Base-by-base conservation (phyloP, 2,797 vertebrate genomes). In the Chrysocyon brachyurus region DNA sequence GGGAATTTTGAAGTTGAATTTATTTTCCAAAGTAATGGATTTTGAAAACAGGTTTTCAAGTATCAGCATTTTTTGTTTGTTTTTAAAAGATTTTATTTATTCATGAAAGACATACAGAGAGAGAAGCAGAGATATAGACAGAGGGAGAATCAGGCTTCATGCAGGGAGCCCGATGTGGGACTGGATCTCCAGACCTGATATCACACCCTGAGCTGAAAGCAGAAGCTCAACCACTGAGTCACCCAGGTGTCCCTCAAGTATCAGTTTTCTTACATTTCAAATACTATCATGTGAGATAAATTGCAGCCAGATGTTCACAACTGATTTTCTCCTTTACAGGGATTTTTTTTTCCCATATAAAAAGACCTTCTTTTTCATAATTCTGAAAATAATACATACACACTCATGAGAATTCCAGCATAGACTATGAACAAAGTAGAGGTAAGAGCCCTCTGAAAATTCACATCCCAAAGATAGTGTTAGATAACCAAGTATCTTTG, bases 11-110 rank as follows among this genome's bases (percentile, higher is more conserved):
- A 3, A 22, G 73, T 81, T 2, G 78, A 61, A 66, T 88, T 87
- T 46, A 63, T 91, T 79, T 97, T 33, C 46, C 88, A 96, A 88
- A 89, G 22, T 40, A 73, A 68, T 83, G 17, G 33, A 73, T 95
- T 90, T 85, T 85, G 12, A 97, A 96, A 26, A 36, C n/a, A 46
- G 15, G 24, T 78, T 94, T 96, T 90, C 52, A 95, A 86, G 73
- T 63, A 54, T 75, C 24, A 72, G 5, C 40, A 46, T 46, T 7
- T 46, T 46, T 46, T 46, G 40, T 46, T 46, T 46, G 40, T 46
- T 46, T 46, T 46, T 46, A 46, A 46, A 8, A 46, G 40, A 46
- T 46, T 46, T 46, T 46, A 46, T 46, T 46, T 46, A 46, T 46
- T 46, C 40, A 46, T 46, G 6, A 46, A 46, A 46, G 40, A 8